Percentiles rank a stretch among this genome's conserved stretches.
Evolutionary conservation across 2,113 vertebrate species (phyloP).

Genomic region (Dermatemys mawii): DNA sequence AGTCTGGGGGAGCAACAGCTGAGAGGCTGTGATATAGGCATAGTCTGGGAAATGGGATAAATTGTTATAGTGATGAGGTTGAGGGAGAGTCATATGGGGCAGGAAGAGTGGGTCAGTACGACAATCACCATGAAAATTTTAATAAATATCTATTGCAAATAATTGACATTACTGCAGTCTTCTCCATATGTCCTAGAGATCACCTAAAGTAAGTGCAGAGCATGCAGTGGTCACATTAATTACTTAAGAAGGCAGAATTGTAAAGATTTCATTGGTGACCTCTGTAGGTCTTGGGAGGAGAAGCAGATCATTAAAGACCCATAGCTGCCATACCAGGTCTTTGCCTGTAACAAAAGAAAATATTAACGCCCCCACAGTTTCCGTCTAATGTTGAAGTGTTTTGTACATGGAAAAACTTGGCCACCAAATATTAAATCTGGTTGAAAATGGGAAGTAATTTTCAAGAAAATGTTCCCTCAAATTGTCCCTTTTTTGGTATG

Average conservation of each 20-base stretch:
- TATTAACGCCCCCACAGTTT: neutral
- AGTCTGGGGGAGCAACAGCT: neutral
- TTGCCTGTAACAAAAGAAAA: conserved; percentile 16
- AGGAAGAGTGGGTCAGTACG: neutral
- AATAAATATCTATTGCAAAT: fast-evolving
- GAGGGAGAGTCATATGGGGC: neutral
- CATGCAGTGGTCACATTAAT: neutral
- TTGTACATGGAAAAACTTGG: neutral
- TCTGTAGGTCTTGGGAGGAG: conserved; percentile 8
- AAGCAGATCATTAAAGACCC: conserved; percentile 40
- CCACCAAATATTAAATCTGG: neutral
- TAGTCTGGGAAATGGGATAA: neutral
- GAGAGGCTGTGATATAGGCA: neutral
- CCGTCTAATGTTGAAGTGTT: conserved; percentile 17
- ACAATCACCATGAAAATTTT: neutral
- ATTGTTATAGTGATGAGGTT: neutral
- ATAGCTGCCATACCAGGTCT: neutral
- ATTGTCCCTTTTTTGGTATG: neutral
- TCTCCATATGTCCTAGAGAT: neutral
- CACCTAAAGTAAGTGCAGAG: conserved; percentile 16
- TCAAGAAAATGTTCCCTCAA: neutral
- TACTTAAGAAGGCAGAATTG: conserved; percentile 18
- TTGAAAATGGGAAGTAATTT: neutral
- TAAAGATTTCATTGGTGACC: neutral
- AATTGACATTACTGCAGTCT: neutral